Base-by-base conservation (phyloP, 2,888 invertebrate species). In the Ctenicera cuprea region DNA sequence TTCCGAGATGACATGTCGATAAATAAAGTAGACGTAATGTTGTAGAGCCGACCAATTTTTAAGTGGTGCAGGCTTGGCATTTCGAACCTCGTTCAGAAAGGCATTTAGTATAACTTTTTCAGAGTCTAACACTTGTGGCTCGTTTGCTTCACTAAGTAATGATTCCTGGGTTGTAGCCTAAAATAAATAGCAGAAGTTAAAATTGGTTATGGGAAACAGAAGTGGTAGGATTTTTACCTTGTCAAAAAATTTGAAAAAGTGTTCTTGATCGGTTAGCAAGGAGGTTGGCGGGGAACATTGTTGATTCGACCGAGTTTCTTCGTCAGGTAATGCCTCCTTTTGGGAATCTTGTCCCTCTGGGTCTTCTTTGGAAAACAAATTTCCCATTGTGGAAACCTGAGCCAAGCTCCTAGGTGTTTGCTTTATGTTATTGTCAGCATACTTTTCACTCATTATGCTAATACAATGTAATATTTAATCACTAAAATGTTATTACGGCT, bases 1-100 rank as follows among this genome's bases (percentile, higher is more conserved):
- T 48, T 79, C 75, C 45, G 83, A 82, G 52, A 83, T 82, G 77
- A 85, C 85, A 71, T 84, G 83, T 71, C 86, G 81, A 77, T 86
- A 86, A 45, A 84, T 81, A 76, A 82, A 85, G 77, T 83, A 83
- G 78, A 85, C 79, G 76, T 83, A 85, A 81, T 86, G 86, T 54
- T 85, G 85, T 48, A 86, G 75, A 70, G 83, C 83, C 37, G 83
- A 79, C 86, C 86, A 86, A 54, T 82, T 80, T 59, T 72, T 76
- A 14, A 78, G 75, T 14, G 77, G 76, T 22, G 72, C 74, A n/a
- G 79, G 77, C 57, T 78, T 76, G 18, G 71, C 76, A 71, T 77
- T 78, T 37, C 77, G 74, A 14, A 79, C 71, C 71, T 79, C 78
- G 65, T 79, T 78, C 3, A 79, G 63, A 59, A 79, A 79, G 14